Evolutionary conservation across 2,797 vertebrate species (phyloP).

Genomic region (Mus minutoides): DNA sequence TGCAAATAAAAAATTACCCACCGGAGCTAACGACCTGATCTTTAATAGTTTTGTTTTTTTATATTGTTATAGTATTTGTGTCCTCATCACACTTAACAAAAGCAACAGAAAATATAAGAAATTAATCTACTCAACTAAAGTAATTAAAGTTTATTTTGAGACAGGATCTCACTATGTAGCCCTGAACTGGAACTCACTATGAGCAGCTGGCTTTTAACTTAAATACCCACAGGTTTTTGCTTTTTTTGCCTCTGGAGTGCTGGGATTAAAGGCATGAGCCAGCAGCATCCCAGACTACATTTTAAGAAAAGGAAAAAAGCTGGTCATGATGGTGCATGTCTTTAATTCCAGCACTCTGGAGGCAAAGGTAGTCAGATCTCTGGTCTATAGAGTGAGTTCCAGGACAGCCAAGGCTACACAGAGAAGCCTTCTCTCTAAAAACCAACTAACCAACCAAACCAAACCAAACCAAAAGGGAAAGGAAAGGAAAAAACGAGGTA

Average conservation of each 20-base stretch:
- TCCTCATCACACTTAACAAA: slow-evolving; percentile 18
- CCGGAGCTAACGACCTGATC: neutral
- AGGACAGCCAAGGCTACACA: neutral
- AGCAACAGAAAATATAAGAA: slow-evolving; percentile 41
- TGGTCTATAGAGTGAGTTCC: neutral
- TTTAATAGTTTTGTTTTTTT: neutral
- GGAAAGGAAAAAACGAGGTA: neutral
- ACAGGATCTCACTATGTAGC: neutral
- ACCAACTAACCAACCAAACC: neutral
- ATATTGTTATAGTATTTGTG: neutral
- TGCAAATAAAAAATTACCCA: neutral
- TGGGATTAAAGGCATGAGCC: neutral
- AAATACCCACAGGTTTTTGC: neutral
- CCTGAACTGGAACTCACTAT: neutral
- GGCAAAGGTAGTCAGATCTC: neutral
- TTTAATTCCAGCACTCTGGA: neutral
- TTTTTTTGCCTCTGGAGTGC: neutral
- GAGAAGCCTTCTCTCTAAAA: neutral
- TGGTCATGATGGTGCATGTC: no score
- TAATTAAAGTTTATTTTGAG: neutral
- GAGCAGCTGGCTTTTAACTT: neutral
- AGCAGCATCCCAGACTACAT: neutral
- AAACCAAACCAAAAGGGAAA: neutral
- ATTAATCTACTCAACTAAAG: neutral
- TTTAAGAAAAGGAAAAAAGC: neutral